A percentile compares a stretch with the other conserved stretches of the same genome.
phyloP scores from a whole-genome alignment of 2,797 vertebrate species.

The Phrynocephalus guinanensis region DNA sequence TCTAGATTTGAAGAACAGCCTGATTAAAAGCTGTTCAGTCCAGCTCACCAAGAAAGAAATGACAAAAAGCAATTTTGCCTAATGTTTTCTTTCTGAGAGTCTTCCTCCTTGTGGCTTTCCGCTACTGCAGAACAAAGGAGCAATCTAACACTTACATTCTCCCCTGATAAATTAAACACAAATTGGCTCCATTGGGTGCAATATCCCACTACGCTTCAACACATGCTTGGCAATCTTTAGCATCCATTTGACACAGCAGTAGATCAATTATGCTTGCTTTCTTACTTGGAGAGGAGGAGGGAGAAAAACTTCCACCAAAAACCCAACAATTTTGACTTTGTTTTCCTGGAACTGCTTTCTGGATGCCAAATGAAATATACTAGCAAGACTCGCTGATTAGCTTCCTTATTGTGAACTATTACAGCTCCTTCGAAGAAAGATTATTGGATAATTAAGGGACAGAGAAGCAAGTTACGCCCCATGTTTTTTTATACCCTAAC shows the following conservation, averaged over 20 bases:
- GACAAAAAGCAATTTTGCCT: neutral
- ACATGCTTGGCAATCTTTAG: conserved; percentile 35
- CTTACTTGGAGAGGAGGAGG: neutral
- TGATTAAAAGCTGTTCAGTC: conserved; percentile 27
- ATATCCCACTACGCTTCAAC: conserved; percentile 35
- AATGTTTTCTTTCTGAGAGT: neutral
- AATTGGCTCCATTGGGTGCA: conserved; percentile 41
- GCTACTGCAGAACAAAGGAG: conserved; percentile 21
- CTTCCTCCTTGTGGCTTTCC: conserved; percentile 25
- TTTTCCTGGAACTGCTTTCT: conserved; percentile 24
- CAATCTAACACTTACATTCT: conserved; percentile 17
- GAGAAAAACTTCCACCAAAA: neutral
- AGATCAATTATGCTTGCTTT: conserved; percentile 38
- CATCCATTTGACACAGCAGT: conserved; percentile 39
- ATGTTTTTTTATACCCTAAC: neutral
- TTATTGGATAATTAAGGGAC: neutral
- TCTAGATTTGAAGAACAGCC: conserved; percentile 8
- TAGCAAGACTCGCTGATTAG: conserved; percentile 21
- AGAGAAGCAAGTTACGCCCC: neutral
- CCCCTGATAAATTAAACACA: conserved; percentile 42
- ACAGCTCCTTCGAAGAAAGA: conserved; percentile 12
- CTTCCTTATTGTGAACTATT: conserved; percentile 14
- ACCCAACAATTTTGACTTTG: conserved; percentile 4
- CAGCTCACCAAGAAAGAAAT: conserved; percentile 20
- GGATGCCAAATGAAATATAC: conserved; percentile 11